Conservation (phyloP, 2,113 vertebrate species). For the Hyla sarda region DNA sequence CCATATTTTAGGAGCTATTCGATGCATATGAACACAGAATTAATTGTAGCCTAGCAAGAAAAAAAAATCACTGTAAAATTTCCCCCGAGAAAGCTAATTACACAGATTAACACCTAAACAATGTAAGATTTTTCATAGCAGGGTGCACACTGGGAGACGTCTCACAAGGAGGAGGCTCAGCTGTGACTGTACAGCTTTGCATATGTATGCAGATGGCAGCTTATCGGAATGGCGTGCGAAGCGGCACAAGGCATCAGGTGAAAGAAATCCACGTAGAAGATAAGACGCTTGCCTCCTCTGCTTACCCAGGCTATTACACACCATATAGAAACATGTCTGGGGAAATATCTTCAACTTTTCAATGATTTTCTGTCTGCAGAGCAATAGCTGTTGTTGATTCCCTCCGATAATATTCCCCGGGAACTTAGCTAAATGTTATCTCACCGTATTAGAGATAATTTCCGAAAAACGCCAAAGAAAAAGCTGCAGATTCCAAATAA, state of each 20-base stretch:
- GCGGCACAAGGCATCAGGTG: conserved; percentile 10
- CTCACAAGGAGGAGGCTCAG: neutral
- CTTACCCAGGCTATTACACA: conserved; percentile 57
- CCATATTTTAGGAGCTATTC: too few relatives aligned
- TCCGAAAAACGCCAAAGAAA: conserved; percentile 37
- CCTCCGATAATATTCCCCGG: conserved; percentile 58
- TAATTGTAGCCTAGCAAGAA: neutral
- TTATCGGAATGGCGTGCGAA: neutral
- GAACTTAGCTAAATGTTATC: conserved; percentile 56
- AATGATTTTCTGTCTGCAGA: conserved; percentile 59
- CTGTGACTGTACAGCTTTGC: conserved; percentile 11
- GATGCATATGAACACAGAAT: neutral
- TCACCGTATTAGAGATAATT: conserved; percentile 58
- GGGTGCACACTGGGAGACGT: neutral
- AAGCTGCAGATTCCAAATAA: conserved; percentile 39
- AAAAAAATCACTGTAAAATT: neutral
- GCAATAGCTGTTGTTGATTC: conserved; percentile 60
- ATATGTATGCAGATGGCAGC: conserved; percentile 25
- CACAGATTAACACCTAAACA: conserved; percentile 22
- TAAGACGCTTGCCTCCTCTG: conserved; percentile 48
- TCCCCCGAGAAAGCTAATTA: conserved; percentile 4
- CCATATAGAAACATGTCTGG: conserved; percentile 57
- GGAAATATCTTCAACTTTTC: conserved; percentile 60
- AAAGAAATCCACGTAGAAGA: conserved; percentile 48
- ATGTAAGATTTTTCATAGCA: neutral